These are phyloP conservation scores for Melospiza melodia DNA, from an alignment of 2,113 vertebrate species.

Conservation along the genomic window DNA sequence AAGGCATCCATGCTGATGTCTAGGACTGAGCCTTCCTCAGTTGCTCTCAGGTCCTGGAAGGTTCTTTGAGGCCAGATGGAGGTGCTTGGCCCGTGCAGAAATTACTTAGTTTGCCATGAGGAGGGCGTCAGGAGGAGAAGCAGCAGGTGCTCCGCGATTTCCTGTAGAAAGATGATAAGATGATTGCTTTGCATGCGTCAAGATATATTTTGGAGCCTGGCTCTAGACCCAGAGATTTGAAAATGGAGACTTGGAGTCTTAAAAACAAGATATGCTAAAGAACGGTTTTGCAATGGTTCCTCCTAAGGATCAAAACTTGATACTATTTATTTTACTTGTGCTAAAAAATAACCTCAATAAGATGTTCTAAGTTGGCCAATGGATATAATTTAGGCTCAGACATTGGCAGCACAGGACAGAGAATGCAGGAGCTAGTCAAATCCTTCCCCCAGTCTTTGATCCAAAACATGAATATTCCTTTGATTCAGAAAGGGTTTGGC, in stretches of 20 bases:
- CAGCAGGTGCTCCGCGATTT: conserved; percentile 30
- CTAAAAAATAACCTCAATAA: conserved; percentile 31
- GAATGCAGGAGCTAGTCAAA: conserved; percentile 53
- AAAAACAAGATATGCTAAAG: conserved; percentile 44
- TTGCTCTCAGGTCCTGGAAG: background rate
- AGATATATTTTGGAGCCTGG: conserved; percentile 45
- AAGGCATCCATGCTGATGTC: background rate
- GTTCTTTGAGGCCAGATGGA: conserved; percentile 52
- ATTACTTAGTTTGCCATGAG: background rate
- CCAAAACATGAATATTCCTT: conserved; percentile 57
- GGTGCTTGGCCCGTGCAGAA: background rate
- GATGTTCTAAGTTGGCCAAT: background rate
- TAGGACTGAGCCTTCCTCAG: background rate
- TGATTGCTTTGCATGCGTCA: background rate
- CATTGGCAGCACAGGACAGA: conserved; percentile 48
- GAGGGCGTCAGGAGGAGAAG: conserved; percentile 27
- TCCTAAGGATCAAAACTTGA: background rate
- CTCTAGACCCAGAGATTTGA: conserved; percentile 13
- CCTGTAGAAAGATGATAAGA: background rate
- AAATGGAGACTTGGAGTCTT: conserved; percentile 32
- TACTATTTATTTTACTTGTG: conserved; percentile 47
- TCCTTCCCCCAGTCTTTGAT: conserved; percentile 35
- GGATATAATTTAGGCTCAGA: conserved; percentile 35
- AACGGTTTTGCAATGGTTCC: background rate
- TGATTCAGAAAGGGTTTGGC: conserved; percentile 52